Evolutionary conservation across 2,797 vertebrate species (phyloP).

Genomic region (Hemibagrus guttatus): DNA sequence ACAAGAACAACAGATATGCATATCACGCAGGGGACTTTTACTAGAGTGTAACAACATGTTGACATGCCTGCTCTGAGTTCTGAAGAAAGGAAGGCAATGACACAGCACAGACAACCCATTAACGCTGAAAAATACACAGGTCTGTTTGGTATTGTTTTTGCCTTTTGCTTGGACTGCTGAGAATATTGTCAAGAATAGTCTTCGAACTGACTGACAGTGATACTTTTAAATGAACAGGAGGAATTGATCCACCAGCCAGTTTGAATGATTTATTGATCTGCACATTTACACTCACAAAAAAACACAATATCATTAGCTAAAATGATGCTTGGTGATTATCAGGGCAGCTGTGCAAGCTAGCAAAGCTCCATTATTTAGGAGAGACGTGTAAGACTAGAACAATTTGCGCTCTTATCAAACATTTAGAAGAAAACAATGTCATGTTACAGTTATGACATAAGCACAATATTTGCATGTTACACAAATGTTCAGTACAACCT

Average conservation of each 20-base stretch:
- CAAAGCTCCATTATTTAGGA: background rate
- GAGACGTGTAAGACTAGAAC: background rate
- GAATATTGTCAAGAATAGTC: constrained; percentile 4
- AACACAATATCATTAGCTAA: background rate
- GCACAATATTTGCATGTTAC: background rate
- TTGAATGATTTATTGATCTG: background rate
- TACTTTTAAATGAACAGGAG: background rate
- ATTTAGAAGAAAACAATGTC: background rate
- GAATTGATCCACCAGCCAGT: background rate
- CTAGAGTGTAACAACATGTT: background rate
- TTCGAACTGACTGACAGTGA: background rate
- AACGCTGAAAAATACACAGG: background rate
- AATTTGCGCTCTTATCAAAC: background rate
- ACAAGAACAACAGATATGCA: background rate
- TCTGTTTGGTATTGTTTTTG: background rate
- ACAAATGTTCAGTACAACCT: background rate
- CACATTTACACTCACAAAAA: background rate
- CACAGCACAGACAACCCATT: constrained; percentile 19
- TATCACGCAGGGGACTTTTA: background rate
- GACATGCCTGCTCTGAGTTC: background rate
- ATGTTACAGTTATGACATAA: background rate
- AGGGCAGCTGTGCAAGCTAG: background rate
- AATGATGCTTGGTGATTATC: background rate
- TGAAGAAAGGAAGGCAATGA: constrained; percentile 15
- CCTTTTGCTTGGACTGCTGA: background rate